Conservation (phyloP, 2,797 vertebrate species). For the Coluber constrictor region DNA sequence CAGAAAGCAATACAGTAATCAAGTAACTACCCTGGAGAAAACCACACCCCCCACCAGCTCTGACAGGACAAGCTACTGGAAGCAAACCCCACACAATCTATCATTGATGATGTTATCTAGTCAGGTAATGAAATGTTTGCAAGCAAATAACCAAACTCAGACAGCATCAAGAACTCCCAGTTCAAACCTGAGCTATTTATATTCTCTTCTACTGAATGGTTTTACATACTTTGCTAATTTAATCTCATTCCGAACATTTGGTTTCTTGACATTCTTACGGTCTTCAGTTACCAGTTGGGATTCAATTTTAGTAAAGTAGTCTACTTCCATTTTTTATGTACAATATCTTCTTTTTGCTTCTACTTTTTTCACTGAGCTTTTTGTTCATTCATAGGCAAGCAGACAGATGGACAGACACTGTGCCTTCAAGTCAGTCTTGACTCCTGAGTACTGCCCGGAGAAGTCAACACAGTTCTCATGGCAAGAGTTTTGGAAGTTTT, state of each 20-base stretch:
- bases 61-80: neutral
- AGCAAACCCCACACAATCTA: neutral
- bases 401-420: neutral
- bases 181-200: neutral
- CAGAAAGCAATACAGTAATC: neutral
- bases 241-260: neutral
- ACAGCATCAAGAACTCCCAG: neutral
- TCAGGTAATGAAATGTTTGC: neutral
- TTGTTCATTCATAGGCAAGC: neutral
- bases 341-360: neutral
- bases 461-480: neutral
- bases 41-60: neutral
- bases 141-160: neutral
- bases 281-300: neutral
- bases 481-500: neutral
- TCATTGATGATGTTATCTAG: neutral
- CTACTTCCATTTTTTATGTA: neutral
- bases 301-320: neutral
- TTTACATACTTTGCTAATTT: neutral
- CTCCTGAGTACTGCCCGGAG: neutral
- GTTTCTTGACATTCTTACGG: neutral
- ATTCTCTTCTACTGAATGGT: neutral
- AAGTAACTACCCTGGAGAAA: neutral
- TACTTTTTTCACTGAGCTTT: neutral
- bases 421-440: neutral